Evolutionary conservation across 2,113 vertebrate genomes (phyloP).

Genomic region (Pongo pygmaeus): DNA sequence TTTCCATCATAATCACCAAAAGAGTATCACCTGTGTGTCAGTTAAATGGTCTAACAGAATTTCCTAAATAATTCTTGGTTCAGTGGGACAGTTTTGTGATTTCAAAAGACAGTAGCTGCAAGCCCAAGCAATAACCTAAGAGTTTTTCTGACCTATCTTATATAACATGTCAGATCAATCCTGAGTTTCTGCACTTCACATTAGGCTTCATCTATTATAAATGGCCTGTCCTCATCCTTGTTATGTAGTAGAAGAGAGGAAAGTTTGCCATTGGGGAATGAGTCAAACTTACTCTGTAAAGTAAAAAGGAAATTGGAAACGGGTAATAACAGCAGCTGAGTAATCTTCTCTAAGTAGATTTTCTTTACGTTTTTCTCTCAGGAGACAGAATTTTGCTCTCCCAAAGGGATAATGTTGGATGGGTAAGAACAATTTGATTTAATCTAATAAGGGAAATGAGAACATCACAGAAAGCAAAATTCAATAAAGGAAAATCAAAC

Average conservation of each 20-base stretch:
- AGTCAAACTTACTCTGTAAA: constrained; percentile 62
- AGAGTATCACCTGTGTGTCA: constrained; percentile 66
- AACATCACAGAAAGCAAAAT: constrained; percentile 59
- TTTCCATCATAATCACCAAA: constrained; percentile 67
- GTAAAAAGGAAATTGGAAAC: constrained; percentile 65
- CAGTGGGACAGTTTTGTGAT: constrained; percentile 2
- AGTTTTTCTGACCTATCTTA: constrained; percentile 13
- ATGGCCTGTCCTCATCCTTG: constrained; percentile 31
- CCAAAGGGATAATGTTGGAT: constrained; percentile 60
- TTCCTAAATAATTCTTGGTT: constrained; percentile 72
- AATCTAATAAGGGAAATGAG: constrained; percentile 71
- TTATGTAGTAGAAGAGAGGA: background rate
- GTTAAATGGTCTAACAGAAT: constrained; percentile 71
- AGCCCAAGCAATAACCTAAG: constrained; percentile 42
- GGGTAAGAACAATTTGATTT: constrained; percentile 67
- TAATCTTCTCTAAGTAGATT: constrained; percentile 74
- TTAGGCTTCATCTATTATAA: constrained; percentile 35
- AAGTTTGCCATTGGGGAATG: constrained; percentile 51
- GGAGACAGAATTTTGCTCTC: constrained; percentile 71
- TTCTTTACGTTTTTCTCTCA: constrained; percentile 66
- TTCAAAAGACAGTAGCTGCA: constrained; percentile 65
- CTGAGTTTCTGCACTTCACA: constrained; percentile 45
- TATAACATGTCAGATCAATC: background rate
- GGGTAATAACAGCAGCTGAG: constrained; percentile 66
- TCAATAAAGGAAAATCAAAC: constrained; percentile 74